Base-by-base conservation (phyloP, 2,888 invertebrate species). In the Luffia ferchaultella region DNA sequence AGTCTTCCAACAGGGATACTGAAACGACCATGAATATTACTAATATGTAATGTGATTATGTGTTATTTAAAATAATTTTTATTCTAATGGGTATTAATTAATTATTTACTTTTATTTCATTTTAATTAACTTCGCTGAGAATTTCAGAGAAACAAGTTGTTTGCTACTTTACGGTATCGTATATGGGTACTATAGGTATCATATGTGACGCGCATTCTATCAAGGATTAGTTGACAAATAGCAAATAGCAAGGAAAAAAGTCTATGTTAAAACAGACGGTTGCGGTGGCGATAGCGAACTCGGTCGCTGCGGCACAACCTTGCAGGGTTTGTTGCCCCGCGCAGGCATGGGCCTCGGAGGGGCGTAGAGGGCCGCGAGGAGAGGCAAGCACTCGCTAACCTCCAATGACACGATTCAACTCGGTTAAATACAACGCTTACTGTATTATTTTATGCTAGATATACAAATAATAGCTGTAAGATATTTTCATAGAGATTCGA, bases 301-400 rank as follows among this genome's bases (percentile, higher is more conserved):
- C 64, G 66, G 70, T 64, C 71, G 71, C 64, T 30, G 45, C 15
- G 16, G 64, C 68, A 70, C 79, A 80, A 82, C 82, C 82, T 82
- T 82, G 82, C 77, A 78, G 76, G 79, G 83, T 79, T 82, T 80
- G 76, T 82, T 82, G 82, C 68, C 71, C 80, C 76, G 67, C 55
- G 59, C 63, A 58, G 59, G 58, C 57, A 50, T 53, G 52, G 51
- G 17, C 43, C 16, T 43, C 16, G 9, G n/a, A n/a, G n/a, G n/a
- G n/a, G n/a, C n/a, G n/a, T 18, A 19, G 49, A 58, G 46, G 44
- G 51, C 42, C 19, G 46, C 20, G 52, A 41, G 40, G 55, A 55
- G 55, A 55, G 54, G 51, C 59, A 53, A 55, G 60, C 53, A 54
- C 56, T 60, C 56, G 56, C 60, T 73, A 72, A 73, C 74, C 76